These are phyloP conservation scores for Drosophila gaucha DNA, from an alignment of 2,888 invertebrate species.

Conservation along the genomic window DNA sequence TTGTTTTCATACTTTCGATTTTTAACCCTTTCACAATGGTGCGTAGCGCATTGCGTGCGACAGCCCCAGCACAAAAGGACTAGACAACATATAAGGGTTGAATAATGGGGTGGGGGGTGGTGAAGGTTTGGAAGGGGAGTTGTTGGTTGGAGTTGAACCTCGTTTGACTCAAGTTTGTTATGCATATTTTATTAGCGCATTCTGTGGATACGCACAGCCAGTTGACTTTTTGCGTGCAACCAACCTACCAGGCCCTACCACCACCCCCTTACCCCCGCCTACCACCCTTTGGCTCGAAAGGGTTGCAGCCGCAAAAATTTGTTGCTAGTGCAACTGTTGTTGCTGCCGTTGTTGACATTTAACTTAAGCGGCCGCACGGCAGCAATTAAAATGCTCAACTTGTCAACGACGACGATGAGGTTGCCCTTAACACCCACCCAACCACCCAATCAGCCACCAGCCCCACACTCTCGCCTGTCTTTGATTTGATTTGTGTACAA, in stretches of 20 bases:
- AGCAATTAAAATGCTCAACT: slow-evolving; percentile 77
- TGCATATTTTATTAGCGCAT: slow-evolving; percentile 76
- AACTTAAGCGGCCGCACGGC: slow-evolving; percentile 69
- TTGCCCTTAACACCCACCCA: slow-evolving; percentile 50
- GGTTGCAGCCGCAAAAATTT: slow-evolving; percentile 42
- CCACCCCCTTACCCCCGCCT: neutral
- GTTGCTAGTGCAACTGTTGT: slow-evolving; percentile 41
- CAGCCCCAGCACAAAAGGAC: slow-evolving; percentile 23
- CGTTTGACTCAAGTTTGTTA: slow-evolving; percentile 67
- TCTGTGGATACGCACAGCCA: slow-evolving; percentile 78
- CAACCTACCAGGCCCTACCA: slow-evolving; percentile 12
- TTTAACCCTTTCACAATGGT: slow-evolving; percentile 57
- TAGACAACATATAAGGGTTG: slow-evolving; percentile 6
- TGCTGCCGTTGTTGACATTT: slow-evolving; percentile 61
- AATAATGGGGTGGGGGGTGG: neutral
- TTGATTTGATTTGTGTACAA: slow-evolving; percentile 74
- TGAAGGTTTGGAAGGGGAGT: neutral
- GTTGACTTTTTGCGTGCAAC: slow-evolving; percentile 75
- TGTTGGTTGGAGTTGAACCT: slow-evolving; percentile 12
- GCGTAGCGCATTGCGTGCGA: slow-evolving; percentile 58
- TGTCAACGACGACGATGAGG: slow-evolving; percentile 69
- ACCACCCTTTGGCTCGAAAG: slow-evolving; percentile 13
- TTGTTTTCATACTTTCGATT: slow-evolving; percentile 70
- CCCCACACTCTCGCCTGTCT: slow-evolving; percentile 6
- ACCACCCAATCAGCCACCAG: slow-evolving; percentile 2